Evolutionary conservation across 2,888 invertebrate species (phyloP).

Genomic region (Brachyptera putata): DNA sequence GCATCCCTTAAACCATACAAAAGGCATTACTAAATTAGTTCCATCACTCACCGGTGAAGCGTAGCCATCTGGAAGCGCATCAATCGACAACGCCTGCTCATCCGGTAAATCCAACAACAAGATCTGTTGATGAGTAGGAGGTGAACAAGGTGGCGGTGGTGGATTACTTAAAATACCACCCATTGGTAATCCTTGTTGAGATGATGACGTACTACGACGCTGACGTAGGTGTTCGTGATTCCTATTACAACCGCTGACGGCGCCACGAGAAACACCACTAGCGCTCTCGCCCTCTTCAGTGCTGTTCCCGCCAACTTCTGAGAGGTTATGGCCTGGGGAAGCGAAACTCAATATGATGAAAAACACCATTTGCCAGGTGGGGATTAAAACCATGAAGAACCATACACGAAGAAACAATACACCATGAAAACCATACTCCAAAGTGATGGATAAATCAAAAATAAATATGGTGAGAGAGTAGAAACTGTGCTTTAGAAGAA

Average conservation of each 20-base stretch:
- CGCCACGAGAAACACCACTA: constrained; percentile 41
- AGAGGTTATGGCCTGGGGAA: constrained; percentile 83
- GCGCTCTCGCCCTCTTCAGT: constrained; percentile 66
- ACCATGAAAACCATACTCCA: no score
- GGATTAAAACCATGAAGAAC: no score
- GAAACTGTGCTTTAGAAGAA: no score
- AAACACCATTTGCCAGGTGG: background rate
- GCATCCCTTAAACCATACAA: no score
- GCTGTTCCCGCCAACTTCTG: constrained; percentile 83
- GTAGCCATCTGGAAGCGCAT: constrained; percentile 24
- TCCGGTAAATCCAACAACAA: constrained; percentile 33
- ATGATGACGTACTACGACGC: constrained; percentile 52
- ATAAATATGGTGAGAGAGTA: no score
- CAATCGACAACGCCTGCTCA: constrained; percentile 23
- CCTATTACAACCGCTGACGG: constrained; percentile 26
- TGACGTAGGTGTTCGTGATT: constrained; percentile 38
- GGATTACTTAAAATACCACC: constrained; percentile 17
- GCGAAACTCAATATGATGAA: constrained; percentile 21
- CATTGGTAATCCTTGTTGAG: constrained; percentile 34
- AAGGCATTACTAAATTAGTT: no score
- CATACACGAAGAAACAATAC: no score
- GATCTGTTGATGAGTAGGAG: constrained; percentile 34
- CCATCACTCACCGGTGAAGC: constrained; percentile 43
- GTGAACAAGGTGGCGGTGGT: constrained; percentile 32
- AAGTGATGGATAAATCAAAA: no score